These are phyloP conservation scores for Macroglossus sobrinus DNA, from an alignment of 2,113 vertebrate genomes.

Conservation along the genomic window DNA sequence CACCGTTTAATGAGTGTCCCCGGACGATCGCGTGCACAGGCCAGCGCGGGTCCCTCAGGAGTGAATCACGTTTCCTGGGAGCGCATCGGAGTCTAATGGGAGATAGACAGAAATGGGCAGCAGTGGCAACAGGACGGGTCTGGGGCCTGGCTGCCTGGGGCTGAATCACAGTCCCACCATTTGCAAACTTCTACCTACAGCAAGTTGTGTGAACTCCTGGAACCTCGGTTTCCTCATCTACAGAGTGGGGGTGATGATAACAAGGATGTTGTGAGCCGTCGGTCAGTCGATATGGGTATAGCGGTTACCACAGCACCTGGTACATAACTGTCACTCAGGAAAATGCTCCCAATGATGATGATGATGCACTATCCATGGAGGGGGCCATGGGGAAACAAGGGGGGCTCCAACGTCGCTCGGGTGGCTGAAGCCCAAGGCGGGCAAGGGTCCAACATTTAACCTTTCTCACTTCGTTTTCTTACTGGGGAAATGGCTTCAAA, in stretches of 20 bases:
- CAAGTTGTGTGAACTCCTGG: neutral
- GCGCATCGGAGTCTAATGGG: neutral
- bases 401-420: neutral
- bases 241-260: neutral
- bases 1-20: neutral
- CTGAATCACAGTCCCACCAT: neutral
- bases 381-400: neutral
- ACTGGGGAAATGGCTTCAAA: neutral
- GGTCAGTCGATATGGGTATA: rapidly evolving
- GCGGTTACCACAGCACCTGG: neutral
- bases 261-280: neutral
- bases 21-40: neutral
- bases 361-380: neutral
- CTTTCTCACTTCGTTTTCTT: neutral
- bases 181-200: neutral
- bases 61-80: neutral
- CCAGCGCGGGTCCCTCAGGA: neutral
- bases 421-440: neutral
- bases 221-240: neutral
- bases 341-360: neutral
- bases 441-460: neutral
- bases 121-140: neutral
- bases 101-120: neutral
- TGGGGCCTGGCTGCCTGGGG: neutral
- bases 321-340: rapidly evolving